Evolutionary conservation across 2,113 vertebrate genomes (phyloP), one percentile per base, ranked within the genome.

Genomic region (Apteryx owenii): DNA sequence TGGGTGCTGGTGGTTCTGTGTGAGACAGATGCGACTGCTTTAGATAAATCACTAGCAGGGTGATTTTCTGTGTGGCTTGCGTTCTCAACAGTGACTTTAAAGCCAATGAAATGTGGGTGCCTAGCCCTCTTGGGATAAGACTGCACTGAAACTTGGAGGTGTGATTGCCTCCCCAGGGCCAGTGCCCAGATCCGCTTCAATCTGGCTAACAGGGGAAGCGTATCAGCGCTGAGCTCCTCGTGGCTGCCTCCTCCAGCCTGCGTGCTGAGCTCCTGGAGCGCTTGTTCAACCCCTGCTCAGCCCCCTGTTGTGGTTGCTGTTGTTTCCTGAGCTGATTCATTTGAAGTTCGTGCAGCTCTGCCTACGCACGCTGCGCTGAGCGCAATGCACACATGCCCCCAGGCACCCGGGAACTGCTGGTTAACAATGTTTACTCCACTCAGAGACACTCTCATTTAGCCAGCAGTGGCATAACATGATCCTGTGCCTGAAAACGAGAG

Each of bases 371-470:
- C n/a, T 50, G 48, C 62, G 12, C 60, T 51, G 62, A 46, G 46
- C 10, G 31, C 29, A 33, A 18, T n/a, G 17, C n/a, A 12, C 62
- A 14, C 61, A 29, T 14, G 31, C 22, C 66, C 19, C 7, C 12
- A 21, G 64, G 77, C 73, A 81, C 65, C 23, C 21, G 29, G 83
- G 29, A 87, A 31, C 25, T 66, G 11, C 69, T 95, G 42, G 40
- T 58, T 73, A 88, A 42, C 88, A 56, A 64, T 87, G 46, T 76
- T 91, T 91, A 64, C 65, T 79, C 38, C 23, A 0, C 65, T 90
- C 61, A 81, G 92, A 83, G 73, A 50, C 26, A 46, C 76, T 86
- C 71, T 79, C 78, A 13, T 93, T 93, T 60, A 65, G n/a, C 51
- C 42, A 71, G 70, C 13, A 56, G 79, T 50, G 66, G 10, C n/a